A percentile compares a stretch with the other conserved stretches of the same genome.
Evolutionary conservation across 2,797 vertebrate species (phyloP).

Genomic region (Notolabrus celidotus): DNA sequence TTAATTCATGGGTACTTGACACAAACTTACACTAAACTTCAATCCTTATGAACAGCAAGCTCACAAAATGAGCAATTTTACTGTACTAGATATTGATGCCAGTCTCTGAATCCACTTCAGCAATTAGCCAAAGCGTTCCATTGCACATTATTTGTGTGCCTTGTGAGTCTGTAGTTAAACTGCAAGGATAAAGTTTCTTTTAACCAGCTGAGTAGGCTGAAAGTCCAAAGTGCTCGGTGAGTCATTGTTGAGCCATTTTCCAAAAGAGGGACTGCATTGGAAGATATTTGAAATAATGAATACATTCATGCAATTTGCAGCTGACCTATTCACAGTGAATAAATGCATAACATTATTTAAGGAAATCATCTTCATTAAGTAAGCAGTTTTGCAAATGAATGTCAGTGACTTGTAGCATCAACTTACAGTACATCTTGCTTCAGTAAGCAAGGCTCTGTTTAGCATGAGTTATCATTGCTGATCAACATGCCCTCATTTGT

Average conservation of each 20-base stretch:
- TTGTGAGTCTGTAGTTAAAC: slow-evolving; percentile 33
- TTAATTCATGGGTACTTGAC: slow-evolving; percentile 1
- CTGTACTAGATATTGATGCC: not conserved
- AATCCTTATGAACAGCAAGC: not conserved
- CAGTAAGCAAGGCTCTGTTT: slow-evolving; percentile 66
- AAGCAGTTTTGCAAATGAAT: slow-evolving; percentile 78
- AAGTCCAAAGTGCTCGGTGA: slow-evolving; percentile 27
- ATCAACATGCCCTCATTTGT: slow-evolving; percentile 49
- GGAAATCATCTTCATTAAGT: slow-evolving; percentile 71
- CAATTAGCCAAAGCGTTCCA: slow-evolving; percentile 13
- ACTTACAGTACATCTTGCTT: slow-evolving; percentile 50
- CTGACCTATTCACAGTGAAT: slow-evolving; percentile 71
- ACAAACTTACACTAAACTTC: not conserved
- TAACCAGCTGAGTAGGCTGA: slow-evolving; percentile 54
- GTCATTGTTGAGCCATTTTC: slow-evolving; percentile 47
- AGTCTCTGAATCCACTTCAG: not conserved
- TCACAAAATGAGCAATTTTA: not conserved
- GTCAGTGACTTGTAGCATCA: slow-evolving; percentile 65
- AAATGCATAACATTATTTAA: slow-evolving; percentile 74
- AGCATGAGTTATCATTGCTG: slow-evolving; percentile 69
- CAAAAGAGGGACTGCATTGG: slow-evolving; percentile 37
- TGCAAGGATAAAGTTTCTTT: slow-evolving; percentile 44
- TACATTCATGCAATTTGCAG: slow-evolving; percentile 64
- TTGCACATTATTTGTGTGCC: slow-evolving; percentile 50
- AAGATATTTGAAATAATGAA: slow-evolving; percentile 70